A percentile compares a stretch with the other conserved stretches of the same genome.
These are phyloP conservation scores for Accipiter cooperii DNA, from an alignment of 2,113 vertebrate genomes.

Conservation along the genomic window DNA sequence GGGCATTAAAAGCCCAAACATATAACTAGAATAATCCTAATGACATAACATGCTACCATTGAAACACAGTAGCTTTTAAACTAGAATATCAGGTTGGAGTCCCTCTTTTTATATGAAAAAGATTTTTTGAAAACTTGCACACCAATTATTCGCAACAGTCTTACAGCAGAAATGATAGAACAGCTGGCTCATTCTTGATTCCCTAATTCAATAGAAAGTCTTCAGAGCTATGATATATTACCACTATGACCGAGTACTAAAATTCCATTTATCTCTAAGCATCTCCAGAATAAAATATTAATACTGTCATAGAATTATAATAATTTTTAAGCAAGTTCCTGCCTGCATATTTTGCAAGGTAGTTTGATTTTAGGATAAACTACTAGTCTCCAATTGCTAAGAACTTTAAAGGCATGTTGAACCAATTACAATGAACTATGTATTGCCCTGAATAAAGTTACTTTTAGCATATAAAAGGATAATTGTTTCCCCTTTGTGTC, in stretches of 20 bases:
- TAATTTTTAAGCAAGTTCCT: neutral
- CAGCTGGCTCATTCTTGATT: neutral
- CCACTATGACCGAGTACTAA: neutral
- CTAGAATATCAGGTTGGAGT: neutral
- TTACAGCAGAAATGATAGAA: neutral
- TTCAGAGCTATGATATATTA: neutral
- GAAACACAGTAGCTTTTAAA: neutral
- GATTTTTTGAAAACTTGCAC: neutral
- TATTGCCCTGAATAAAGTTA: constrained; percentile 52
- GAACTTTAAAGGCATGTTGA: constrained; percentile 52
- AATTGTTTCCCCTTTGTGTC: constrained; percentile 60
- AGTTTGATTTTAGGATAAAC: constrained; percentile 7
- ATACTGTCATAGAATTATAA: neutral
- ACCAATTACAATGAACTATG: constrained; percentile 47
- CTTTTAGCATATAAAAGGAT: constrained; percentile 64
- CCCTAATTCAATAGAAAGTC: neutral
- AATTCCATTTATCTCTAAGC: neutral
- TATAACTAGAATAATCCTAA: neutral
- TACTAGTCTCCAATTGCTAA: neutral
- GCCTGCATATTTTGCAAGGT: neutral
- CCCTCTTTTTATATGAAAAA: neutral
- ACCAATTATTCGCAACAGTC: neutral
- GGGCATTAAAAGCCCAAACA: neutral
- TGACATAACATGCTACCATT: neutral
- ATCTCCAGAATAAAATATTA: neutral